Evolutionary conservation across 2,797 vertebrate species (phyloP), one percentile per base, ranked within the genome.

Genomic region (Champsocephalus esox): DNA sequence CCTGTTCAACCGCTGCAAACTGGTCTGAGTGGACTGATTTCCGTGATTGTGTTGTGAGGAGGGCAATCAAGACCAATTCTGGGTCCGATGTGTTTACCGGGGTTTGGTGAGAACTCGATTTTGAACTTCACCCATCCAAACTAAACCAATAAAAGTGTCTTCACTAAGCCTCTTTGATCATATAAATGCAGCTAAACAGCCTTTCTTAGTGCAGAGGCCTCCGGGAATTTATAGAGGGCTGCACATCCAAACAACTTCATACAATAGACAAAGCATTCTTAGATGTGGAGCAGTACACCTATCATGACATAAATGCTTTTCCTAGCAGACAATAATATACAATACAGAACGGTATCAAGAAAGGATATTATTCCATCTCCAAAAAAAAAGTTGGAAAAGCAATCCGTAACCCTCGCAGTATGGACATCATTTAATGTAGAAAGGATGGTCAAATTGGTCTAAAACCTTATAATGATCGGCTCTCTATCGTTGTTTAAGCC

Each of bases 21-120:
- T 12, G 56, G 54, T 14, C 67, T 81, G 75, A 84, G 72, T 72
- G 79, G 62, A 73, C 79, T 73, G 73, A 80, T 78, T 79, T 80
- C 49, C 66, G 52, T 65, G 68, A 83, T 77, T 85, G 70, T 79
- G 66, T 52, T 65, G 73, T 66, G 58, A 51, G 28, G 16, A 28
- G 46, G 12, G 9, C 61, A 77, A 83, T 83, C 66, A 77, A 67
- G 62, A 51, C 54, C 45, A 73, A 69, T 59, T 74, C 43, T 48
- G 63, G 65, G 45, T 69, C 57, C 28, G 50, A 41, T 71, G 38
- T 77, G 74, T 81, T 81, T 32, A 48, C 68, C 38, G 14, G 1
- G 32, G 46, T 52, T 70, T 54, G 16, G 60, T 45, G 56, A 12
- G 16, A 81, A 34, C n/a, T n/a, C 46, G 21, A 41, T 68, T 68